Conservation (phyloP, 2,888 invertebrate genomes). For the Hydriomena furcata region DNA sequence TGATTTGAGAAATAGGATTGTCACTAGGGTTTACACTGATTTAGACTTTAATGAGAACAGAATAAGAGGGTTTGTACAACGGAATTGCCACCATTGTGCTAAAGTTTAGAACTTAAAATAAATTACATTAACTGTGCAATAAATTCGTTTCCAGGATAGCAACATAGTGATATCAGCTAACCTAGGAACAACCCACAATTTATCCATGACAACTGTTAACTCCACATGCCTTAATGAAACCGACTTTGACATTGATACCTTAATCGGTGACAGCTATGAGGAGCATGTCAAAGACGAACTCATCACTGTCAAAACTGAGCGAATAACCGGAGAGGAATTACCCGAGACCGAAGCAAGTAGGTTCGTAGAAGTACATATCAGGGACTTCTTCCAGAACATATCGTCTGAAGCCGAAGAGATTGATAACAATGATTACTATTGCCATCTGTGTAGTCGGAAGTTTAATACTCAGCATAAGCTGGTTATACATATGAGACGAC, state of each 20-base stretch:
- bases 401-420: background rate
- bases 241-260: constrained; percentile 2
- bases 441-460: constrained; percentile 6
- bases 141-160: background rate
- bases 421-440: background rate
- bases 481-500: constrained; percentile 4
- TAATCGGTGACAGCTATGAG: background rate
- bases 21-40: too few species aligned
- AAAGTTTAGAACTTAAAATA: too few species aligned
- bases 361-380: constrained; percentile 10
- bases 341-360: background rate
- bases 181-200: background rate
- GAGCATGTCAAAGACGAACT: constrained; percentile 9
- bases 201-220: constrained; percentile 1
- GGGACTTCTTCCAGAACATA: constrained; percentile 6
- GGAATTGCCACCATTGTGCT: too few species aligned
- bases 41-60: too few species aligned
- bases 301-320: constrained; percentile 9
- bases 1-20: too few species aligned
- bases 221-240: constrained; percentile 5
- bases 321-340: background rate
- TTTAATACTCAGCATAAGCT: constrained; percentile 10
- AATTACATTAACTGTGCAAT: too few species aligned
- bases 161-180: background rate
- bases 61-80: too few species aligned